These are phyloP conservation scores for Clepsis dumicolana DNA, from an alignment of 2,888 invertebrate genomes.

Conservation along the genomic window DNA sequence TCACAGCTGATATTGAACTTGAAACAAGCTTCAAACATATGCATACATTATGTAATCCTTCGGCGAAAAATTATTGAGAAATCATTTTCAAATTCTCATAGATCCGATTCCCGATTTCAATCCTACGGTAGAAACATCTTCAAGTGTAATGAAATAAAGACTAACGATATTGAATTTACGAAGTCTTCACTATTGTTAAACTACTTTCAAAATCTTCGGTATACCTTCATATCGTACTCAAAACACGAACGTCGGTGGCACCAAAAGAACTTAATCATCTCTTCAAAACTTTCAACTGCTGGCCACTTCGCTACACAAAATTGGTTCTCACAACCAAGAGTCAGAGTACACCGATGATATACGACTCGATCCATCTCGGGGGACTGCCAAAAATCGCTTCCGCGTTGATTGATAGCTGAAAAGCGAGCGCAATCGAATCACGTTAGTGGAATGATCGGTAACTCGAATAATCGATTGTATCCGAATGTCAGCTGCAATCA, in stretches of 20 bases:
- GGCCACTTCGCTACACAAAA: neutral
- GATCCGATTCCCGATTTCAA: too few species aligned
- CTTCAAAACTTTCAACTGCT: constrained; percentile 2
- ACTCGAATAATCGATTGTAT: constrained; percentile 78
- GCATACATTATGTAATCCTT: too few species aligned
- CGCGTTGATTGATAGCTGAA: constrained; percentile 53
- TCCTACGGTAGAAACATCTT: too few species aligned
- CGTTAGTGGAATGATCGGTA: constrained; percentile 61
- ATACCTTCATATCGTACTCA: neutral
- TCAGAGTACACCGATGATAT: constrained; percentile 49
- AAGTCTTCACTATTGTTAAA: neutral
- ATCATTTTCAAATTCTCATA: too few species aligned
- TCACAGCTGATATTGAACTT: too few species aligned
- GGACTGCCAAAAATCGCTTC: constrained; percentile 58
- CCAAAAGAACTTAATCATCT: constrained; percentile 5
- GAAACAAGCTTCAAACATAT: too few species aligned
- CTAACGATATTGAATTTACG: neutral
- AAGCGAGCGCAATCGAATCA: constrained; percentile 67
- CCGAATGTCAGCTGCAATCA: constrained; percentile 83
- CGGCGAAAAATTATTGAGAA: too few species aligned
- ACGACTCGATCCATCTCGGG: constrained; percentile 24
- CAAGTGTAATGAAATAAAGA: constrained; percentile 6
- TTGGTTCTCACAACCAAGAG: constrained; percentile 36
- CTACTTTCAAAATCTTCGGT: neutral
- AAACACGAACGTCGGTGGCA: neutral